Percentiles rank a stretch among this genome's conserved stretches.
These are phyloP conservation scores for Oedothorax gibbosus DNA, from an alignment of 1,140 invertebrate species.

Conservation along the genomic window DNA sequence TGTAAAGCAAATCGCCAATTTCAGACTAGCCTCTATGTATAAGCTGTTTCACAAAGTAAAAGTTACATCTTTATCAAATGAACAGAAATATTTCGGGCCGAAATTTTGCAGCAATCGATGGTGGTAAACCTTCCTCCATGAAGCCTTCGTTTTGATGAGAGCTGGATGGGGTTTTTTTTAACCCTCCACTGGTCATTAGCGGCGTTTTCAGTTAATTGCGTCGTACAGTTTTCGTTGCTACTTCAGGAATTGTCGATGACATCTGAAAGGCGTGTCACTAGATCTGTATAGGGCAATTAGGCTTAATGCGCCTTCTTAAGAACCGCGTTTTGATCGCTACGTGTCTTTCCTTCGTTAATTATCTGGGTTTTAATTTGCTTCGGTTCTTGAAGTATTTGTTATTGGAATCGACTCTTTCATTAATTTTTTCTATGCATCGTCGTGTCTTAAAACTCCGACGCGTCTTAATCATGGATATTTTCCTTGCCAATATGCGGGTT, in stretches of 20 bases:
- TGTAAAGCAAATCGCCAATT: too few relatives aligned
- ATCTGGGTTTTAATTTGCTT: constrained; percentile 60
- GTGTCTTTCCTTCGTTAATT: constrained; percentile 53
- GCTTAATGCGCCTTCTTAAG: constrained; percentile 54
- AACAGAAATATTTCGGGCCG: constrained; percentile 3
- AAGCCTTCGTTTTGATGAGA: constrained; percentile 57
- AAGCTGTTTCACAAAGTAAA: too few relatives aligned
- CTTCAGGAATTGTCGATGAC: constrained; percentile 34
- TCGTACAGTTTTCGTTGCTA: constrained; percentile 52
- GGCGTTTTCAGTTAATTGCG: constrained; percentile 58
- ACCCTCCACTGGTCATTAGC: constrained; percentile 58
- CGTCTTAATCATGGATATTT: constrained; percentile 47
- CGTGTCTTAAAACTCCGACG: constrained; percentile 25
- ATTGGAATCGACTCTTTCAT: constrained; percentile 39
- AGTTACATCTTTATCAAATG: background rate
- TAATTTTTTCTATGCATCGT: constrained; percentile 26
- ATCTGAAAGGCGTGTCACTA: constrained; percentile 60
- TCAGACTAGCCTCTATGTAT: too few relatives aligned
- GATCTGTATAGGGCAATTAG: constrained; percentile 56
- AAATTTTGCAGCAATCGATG: constrained; percentile 52
- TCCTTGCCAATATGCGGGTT: constrained; percentile 32
- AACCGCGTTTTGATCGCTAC: constrained; percentile 49
- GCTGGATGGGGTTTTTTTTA: constrained; percentile 34
- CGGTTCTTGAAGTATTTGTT: constrained; percentile 47
- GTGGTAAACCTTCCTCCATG: constrained; percentile 11